Evolutionary conservation across 2,797 vertebrate species (phyloP).

Genomic region (Arctocebus calabarensis): DNA sequence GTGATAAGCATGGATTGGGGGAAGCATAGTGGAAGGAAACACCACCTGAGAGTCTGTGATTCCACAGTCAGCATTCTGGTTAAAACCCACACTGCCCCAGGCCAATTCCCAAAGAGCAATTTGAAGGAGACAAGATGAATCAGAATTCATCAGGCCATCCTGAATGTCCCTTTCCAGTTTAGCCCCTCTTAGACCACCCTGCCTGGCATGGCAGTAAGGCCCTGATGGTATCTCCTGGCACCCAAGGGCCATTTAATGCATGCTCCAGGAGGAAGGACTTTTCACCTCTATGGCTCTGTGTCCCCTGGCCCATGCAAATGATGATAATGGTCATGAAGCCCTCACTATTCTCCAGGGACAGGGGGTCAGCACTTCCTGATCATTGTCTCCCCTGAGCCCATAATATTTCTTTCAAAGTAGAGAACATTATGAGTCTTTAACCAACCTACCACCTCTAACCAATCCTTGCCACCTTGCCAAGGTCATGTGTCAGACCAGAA

Average conservation of each 20-base stretch:
- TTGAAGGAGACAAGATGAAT: not conserved
- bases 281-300: not conserved
- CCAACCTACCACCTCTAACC: not conserved
- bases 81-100: not conserved
- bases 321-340: rapidly evolving
- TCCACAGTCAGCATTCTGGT: not conserved
- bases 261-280: not conserved
- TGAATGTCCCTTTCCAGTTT: rapidly evolving
- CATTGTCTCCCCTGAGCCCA: rapidly evolving
- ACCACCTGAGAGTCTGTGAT: rapidly evolving
- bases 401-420: rapidly evolving
- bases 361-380: not conserved
- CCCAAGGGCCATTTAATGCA: not conserved
- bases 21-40: rapidly evolving
- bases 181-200: not conserved
- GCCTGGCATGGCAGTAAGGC: rapidly evolving
- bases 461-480: not conserved
- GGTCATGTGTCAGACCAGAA: not conserved
- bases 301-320: not conserved
- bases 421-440: rapidly evolving
- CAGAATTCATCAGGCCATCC: rapidly evolving
- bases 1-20: not conserved
- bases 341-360: rapidly evolving
- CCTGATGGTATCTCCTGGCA: not conserved
- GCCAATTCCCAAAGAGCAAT: not conserved